phyloP scores from a whole-genome alignment of 2,888 invertebrate genomes.

The Aspidapion aeneum region DNA sequence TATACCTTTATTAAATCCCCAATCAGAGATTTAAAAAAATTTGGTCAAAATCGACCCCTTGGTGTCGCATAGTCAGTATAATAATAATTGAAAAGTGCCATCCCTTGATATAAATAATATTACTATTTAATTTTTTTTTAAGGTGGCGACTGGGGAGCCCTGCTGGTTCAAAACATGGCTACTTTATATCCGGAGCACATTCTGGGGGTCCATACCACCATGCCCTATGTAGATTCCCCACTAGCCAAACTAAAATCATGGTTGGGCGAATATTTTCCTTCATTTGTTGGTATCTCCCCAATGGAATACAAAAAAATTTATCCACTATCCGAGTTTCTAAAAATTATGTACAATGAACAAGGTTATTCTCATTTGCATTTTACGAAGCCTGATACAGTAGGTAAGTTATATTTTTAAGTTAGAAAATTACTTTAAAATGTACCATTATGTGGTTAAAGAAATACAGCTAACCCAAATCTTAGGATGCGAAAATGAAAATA shows the following conservation, averaged over 20 bases:
- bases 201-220: conserved; percentile 42
- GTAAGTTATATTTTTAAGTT: conserved; percentile 46
- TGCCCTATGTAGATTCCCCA: conserved; percentile 3
- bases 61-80: no score
- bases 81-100: no score
- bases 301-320: conserved; percentile 42
- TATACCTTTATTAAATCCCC: no score
- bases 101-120: no score
- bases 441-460: no score
- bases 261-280: background rate
- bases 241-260: conserved; percentile 2
- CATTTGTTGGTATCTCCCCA: conserved; percentile 36
- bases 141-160: conserved; percentile 57
- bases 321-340: background rate
- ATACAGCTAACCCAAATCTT: no score
- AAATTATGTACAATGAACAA: conserved; percentile 45
- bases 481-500: no score
- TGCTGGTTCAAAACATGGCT: conserved; percentile 59
- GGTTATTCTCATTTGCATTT: conserved; percentile 76
- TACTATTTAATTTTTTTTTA: no score
- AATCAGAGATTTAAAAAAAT: no score
- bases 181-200: conserved; percentile 59
- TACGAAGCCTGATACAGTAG: conserved; percentile 86
- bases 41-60: no score
- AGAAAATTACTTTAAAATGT: no score